Evolutionary conservation across 2,797 vertebrate species (phyloP).

Genomic region (Oreochromis grahami): DNA sequence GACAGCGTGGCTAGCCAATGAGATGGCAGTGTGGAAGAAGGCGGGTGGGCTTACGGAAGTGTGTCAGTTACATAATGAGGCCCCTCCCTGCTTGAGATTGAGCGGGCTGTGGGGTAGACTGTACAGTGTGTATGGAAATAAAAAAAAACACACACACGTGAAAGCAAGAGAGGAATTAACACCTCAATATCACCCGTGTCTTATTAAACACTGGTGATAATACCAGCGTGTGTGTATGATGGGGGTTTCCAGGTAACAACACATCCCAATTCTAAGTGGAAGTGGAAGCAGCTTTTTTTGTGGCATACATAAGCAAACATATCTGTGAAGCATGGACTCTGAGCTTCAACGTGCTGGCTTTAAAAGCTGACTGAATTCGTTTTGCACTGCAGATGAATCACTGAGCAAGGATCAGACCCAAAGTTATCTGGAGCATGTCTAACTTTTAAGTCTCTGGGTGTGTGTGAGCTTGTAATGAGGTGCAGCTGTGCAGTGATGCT

Average conservation of each 20-base stretch:
- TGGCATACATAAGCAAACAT: background rate
- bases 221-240: background rate
- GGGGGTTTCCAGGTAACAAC: background rate
- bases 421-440: slow-evolving; percentile 18
- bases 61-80: slow-evolving; percentile 78
- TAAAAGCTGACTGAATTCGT: background rate
- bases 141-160: background rate
- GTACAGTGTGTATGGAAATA: background rate
- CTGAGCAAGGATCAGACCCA: background rate
- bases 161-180: background rate
- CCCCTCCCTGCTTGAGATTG: slow-evolving; percentile 44
- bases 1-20: slow-evolving; percentile 54
- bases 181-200: background rate
- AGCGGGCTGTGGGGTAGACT: background rate
- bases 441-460: background rate
- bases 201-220: background rate
- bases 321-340: background rate
- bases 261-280: background rate
- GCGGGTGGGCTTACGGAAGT: slow-evolving; percentile 50
- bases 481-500: slow-evolving; percentile 24
- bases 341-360: background rate
- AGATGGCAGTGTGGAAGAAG: background rate
- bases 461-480: slow-evolving; percentile 11
- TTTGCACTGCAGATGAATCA: background rate
- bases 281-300: background rate